Base-by-base conservation (phyloP, 2,113 vertebrate species). In the Ardeotis arabs region DNA sequence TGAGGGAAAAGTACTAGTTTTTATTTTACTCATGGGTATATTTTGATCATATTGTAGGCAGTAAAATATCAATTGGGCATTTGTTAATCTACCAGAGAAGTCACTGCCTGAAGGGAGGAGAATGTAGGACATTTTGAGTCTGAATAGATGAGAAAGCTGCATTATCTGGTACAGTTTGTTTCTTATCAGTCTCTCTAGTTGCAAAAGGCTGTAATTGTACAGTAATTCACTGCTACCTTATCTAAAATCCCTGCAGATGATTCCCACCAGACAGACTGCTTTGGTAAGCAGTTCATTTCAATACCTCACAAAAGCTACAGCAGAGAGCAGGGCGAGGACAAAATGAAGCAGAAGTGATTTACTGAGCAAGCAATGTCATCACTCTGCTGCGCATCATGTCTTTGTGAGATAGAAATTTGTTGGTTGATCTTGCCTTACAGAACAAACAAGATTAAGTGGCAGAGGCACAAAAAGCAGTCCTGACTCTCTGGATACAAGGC, bases 211-310 rank as follows among this genome's bases (percentile, higher is more conserved):
- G 39, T 94, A 93, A 87, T 58, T 95, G 88, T 89, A 49, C 83
- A 58, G 80, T 87, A 93, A 80, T 91, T 95, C 86, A 66, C 85
- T 94, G 84, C 82, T 83, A 89, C 95, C 96, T 96, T 95, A 55
- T 85, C 66, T 88, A 41, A 95, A 96, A 92, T 95, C 91, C 69
- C 92, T 76, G 69, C n/a, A 67, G 90, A 93, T 91, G 90, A 84
- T 86, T 96, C 83, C 81, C 88, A 89, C 88, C 80, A 82, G 86
- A 52, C 93, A 92, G 88, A 85, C 93, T 97, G 96, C 96, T 97
- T 95, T 90, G 59, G 76, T 96, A 95, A 95, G 96, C 96, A 96
- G 83, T 91, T 95, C 56, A 39, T 89, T 97, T 96, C 94, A 95
- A 18, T 95, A 24, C 47, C 29, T 95, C 68, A 94, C 85, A 96